phyloP scores from a whole-genome alignment of 1,140 invertebrate species.

The Geopemphigus sp. region DNA sequence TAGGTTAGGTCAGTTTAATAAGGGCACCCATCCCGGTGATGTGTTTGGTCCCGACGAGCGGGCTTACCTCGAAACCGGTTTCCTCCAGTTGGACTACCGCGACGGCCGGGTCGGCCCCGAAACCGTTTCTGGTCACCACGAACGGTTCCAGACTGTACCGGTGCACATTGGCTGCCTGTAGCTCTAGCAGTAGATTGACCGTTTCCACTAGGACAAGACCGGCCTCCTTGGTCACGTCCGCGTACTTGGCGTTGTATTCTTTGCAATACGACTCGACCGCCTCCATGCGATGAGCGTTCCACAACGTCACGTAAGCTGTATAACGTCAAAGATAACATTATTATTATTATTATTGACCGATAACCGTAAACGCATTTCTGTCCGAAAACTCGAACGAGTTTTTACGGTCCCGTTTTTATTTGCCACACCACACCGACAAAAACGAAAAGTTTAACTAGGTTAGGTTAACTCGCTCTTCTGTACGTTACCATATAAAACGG shows the following conservation, averaged over 20 bases:
- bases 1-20: too few relatives aligned
- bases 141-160: constrained; percentile 40
- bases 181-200: constrained; percentile 73
- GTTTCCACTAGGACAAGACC: constrained; percentile 76
- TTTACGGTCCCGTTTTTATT: too few relatives aligned
- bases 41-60: too few relatives aligned
- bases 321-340: constrained; percentile 44
- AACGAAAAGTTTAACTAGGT: too few relatives aligned
- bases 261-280: constrained; percentile 55
- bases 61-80: neutral
- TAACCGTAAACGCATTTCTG: too few relatives aligned
- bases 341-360: too few relatives aligned
- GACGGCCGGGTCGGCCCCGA: neutral
- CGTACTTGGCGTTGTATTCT: constrained; percentile 55
- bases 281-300: constrained; percentile 68
- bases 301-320: constrained; percentile 71
- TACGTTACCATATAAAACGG: too few relatives aligned
- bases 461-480: too few relatives aligned
- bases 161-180: constrained; percentile 80
- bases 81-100: constrained; percentile 15
- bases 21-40: too few relatives aligned
- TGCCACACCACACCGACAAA: too few relatives aligned
- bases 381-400: too few relatives aligned
- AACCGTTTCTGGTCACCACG: constrained; percentile 10
- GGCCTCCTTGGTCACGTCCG: constrained; percentile 57